Evolutionary conservation across 2,113 vertebrate genomes (phyloP).

Genomic region (Rattus rattus): DNA sequence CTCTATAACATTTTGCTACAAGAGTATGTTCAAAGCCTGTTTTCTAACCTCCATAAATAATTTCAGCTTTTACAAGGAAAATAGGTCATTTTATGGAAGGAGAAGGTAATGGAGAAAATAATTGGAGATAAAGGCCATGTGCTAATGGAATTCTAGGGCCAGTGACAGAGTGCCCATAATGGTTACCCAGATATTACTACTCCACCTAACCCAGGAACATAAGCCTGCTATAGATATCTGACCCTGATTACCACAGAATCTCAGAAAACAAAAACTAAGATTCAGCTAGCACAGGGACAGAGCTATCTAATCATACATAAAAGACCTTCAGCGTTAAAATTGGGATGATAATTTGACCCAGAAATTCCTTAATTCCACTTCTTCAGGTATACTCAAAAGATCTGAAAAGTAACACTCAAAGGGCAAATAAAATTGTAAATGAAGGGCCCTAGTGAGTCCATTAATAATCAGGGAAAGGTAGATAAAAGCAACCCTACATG

Average conservation of each 20-base stretch:
- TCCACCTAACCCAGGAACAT: background rate
- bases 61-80: constrained; percentile 39
- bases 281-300: background rate
- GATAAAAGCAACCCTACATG: background rate
- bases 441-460: background rate
- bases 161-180: background rate
- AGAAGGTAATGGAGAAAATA: background rate
- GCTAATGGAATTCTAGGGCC: background rate
- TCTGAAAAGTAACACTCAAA: background rate
- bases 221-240: background rate
- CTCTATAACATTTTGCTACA: background rate
- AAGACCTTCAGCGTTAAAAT: background rate
- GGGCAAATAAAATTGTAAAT: background rate
- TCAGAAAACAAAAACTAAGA: background rate
- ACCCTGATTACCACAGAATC: background rate
- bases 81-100: background rate
- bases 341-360: background rate
- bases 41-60: background rate
- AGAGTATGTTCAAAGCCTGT: background rate
- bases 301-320: background rate
- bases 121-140: background rate
- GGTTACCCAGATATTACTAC: background rate
- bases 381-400: background rate
- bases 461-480: background rate
- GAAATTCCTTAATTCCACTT: background rate